Conservation (phyloP, 2,797 vertebrate genomes). For the Chaenodraco wilsoni region DNA sequence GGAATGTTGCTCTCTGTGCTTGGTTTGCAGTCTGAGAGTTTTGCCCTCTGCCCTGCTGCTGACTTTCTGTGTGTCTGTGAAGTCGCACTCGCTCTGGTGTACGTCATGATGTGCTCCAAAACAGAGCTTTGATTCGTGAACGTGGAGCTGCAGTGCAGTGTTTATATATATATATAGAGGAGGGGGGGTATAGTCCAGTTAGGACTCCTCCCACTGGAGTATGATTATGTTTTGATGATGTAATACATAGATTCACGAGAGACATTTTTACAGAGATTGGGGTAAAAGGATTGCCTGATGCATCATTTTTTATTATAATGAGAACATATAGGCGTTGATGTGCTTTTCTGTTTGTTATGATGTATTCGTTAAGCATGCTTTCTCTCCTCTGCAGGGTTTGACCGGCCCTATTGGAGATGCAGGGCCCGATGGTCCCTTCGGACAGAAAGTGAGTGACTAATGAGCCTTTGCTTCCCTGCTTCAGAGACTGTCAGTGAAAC, state of each 20-base stretch:
- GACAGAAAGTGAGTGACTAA: slow-evolving; percentile 92
- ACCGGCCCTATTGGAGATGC: slow-evolving; percentile 91
- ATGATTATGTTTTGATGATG: slow-evolving; percentile 39
- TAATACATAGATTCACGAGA: slow-evolving; percentile 17
- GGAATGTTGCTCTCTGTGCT: slow-evolving; percentile 68
- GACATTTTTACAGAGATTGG: slow-evolving; percentile 9
- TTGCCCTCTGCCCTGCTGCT: slow-evolving; percentile 61
- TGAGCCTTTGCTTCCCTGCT: slow-evolving; percentile 65
- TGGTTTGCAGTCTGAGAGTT: slow-evolving; percentile 50
- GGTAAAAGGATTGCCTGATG: not conserved
- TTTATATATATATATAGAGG: slow-evolving; percentile 16
- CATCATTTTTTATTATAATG: not conserved
- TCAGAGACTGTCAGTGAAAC: slow-evolving; percentile 61
- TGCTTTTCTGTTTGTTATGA: slow-evolving; percentile 27
- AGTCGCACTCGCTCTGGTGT: slow-evolving; percentile 20
- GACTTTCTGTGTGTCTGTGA: slow-evolving; percentile 50
- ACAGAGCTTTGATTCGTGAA: slow-evolving; percentile 1
- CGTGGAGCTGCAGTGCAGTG: slow-evolving; percentile 3
- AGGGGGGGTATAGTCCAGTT: slow-evolving; percentile 22
- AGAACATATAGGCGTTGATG: not conserved
- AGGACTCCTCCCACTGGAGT: slow-evolving; percentile 52
- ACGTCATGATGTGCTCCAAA: not conserved
- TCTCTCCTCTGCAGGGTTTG: slow-evolving; percentile 87
- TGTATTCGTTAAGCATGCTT: slow-evolving; percentile 54
- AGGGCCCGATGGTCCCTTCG: slow-evolving; percentile 87